Base-by-base conservation (phyloP, 64 coral and sea anemone genomes). In the Actinia tenebrosa region DNA sequence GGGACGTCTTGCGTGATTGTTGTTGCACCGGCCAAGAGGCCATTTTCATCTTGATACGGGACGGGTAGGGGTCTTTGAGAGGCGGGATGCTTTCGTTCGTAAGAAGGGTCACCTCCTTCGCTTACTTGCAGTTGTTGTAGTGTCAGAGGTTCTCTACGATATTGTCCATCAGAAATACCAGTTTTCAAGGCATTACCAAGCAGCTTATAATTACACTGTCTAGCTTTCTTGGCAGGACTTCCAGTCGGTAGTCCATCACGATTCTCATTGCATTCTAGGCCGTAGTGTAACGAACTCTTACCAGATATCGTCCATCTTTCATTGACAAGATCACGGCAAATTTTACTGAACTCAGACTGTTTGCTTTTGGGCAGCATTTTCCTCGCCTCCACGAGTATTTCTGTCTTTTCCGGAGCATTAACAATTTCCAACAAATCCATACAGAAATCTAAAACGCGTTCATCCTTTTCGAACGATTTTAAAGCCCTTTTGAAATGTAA, bases 331-430 rank as follows among this genome's bases (percentile, higher is more conserved):
- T 94, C 78, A 26, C 80, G 80, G 27, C 84, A 94, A 43, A 59
- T 25, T 60, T 68, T 86, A 42, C 75, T 90, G 77, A 94, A 94
- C 71, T 84, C 86, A 22, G 54, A 61, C 53, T 88, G 86, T 87
- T 90, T 84, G 55, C 43, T 84, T 37, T 54, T 87, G 8, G 92
- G 88, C 66, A 94, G 88, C 26, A 86, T 72, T 84, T 62, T 61
- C 42, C 92, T 64, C 60, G 89, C 80, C 18, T 94, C 89, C 44
- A 82, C 84, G 8, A 94, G 84, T 77, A 90, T 82, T 37, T 83
- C 88, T 22, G 89, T 68, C 60, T 79, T 89, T 6, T 81, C 62
- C 23, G 88, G 84, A 56, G 88, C 62, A 71, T 90, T 80, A 0
- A 94, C 44, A 55, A 94, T 54, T 44, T 90, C 71, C 15, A 94